phyloP scores from a whole-genome alignment of 2,113 vertebrate species.

The Monarcha castaneiventris region DNA sequence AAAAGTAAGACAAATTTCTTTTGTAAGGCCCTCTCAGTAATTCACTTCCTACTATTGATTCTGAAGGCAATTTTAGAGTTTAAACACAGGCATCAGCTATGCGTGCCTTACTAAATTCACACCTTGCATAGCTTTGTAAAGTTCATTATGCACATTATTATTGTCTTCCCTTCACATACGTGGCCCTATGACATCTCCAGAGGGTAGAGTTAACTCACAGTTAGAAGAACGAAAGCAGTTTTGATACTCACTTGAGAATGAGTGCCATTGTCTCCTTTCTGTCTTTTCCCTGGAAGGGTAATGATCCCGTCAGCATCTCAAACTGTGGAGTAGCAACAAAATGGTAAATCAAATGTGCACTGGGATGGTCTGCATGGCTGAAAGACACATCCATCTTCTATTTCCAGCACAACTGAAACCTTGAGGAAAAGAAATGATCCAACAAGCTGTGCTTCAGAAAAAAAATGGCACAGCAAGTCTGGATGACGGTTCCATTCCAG shows the following conservation, averaged over 20 bases:
- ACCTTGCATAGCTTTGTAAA: neutral
- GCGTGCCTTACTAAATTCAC: neutral
- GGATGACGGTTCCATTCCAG: neutral
- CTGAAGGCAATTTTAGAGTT: neutral
- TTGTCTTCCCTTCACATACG: neutral
- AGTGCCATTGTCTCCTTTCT: constrained; percentile 98
- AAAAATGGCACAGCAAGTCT: neutral
- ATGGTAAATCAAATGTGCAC: neutral
- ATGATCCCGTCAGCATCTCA: constrained; percentile 95
- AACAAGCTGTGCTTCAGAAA: neutral
- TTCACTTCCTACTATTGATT: neutral
- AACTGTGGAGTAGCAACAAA: constrained; percentile 77
- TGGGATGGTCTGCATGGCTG: neutral
- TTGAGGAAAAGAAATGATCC: neutral
- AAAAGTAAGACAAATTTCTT: neutral
- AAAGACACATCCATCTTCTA: neutral
- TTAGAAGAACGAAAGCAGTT: neutral
- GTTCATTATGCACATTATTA: neutral
- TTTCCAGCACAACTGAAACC: neutral
- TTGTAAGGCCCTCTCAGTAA: neutral
- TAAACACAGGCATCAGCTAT: neutral
- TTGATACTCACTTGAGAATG: constrained; percentile 91
- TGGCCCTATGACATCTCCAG: neutral
- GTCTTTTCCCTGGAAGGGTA: constrained; percentile 98
- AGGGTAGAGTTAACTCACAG: neutral